Conservation (phyloP, 2,113 vertebrate genomes). For the Scatophagus argus region DNA sequence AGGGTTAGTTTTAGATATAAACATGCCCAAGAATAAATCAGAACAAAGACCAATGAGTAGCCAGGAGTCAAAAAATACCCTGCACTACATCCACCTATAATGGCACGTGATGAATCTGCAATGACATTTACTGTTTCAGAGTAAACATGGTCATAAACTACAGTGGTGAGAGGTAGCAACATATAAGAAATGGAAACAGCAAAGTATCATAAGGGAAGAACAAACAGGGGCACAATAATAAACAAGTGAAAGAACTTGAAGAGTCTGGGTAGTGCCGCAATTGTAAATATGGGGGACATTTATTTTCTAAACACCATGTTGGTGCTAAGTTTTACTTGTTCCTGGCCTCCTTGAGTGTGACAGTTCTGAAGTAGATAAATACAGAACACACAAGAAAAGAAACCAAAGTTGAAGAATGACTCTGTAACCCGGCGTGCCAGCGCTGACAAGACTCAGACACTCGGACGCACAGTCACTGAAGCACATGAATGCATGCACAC, state of each 20-base stretch:
- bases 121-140: slow-evolving; percentile 45
- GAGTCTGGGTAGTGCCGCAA: slow-evolving; percentile 24
- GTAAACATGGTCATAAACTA: slow-evolving; percentile 48
- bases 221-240: slow-evolving; percentile 34
- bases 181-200: slow-evolving; percentile 52
- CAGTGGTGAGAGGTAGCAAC: slow-evolving; percentile 17
- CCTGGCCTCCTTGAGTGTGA: slow-evolving; percentile 70
- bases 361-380: slow-evolving; percentile 63
- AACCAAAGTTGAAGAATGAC: slow-evolving; percentile 55
- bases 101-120: slow-evolving; percentile 53
- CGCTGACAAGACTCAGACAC: slow-evolving; percentile 19
- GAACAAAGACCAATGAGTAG: not conserved
- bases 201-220: slow-evolving; percentile 15
- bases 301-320: slow-evolving; percentile 48
- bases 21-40: not conserved
- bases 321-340: slow-evolving; percentile 48
- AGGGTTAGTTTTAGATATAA: slow-evolving; percentile 5
- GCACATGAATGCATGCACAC: not conserved
- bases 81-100: not conserved
- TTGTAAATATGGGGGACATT: slow-evolving; percentile 58
- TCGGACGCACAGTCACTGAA: not conserved
- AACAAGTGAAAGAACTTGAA: slow-evolving; percentile 62
- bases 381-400: slow-evolving; percentile 28
- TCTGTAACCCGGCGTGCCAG: slow-evolving; percentile 43
- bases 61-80: slow-evolving; percentile 7